These are phyloP conservation scores for Tapirus terrestris DNA, from an alignment of 2,113 vertebrate species.

Conservation along the genomic window DNA sequence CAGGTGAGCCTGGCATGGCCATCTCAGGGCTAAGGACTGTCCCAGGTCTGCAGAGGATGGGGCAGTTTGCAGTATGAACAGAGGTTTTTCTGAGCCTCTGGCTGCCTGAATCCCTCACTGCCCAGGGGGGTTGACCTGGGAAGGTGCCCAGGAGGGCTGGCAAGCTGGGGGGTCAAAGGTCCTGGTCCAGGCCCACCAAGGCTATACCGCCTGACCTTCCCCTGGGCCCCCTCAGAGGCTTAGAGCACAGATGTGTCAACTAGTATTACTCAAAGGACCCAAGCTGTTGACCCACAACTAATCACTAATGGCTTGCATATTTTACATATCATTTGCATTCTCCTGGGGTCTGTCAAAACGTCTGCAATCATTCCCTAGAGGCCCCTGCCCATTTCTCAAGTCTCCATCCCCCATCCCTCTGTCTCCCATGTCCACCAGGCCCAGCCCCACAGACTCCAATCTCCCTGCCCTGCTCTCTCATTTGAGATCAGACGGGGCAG, in stretches of 20 bases:
- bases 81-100: not conserved
- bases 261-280: conserved; percentile 43
- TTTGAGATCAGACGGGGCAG: not conserved
- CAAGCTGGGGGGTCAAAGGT: conserved; percentile 1
- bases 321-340: conserved; percentile 77
- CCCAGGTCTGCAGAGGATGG: not conserved
- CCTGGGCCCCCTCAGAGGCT: conserved; percentile 42
- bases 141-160: not conserved
- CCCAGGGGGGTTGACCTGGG: no score
- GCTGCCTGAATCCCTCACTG: not conserved
- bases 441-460: not conserved
- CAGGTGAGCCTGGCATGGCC: not conserved
- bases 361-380: conserved; percentile 13
- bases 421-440: not conserved
- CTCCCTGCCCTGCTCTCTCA: not conserved
- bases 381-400: not conserved
- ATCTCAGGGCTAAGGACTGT: not conserved
- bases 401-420: not conserved
- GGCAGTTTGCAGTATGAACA: not conserved
- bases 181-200: not conserved
- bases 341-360: not conserved
- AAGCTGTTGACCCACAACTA: conserved; percentile 68
- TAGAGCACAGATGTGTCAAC: conserved; percentile 28
- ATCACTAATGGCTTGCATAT: conserved; percentile 69
- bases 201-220: not conserved